Base-by-base conservation (phyloP, 1,140 invertebrate species). In the Drosophila willistoni region DNA sequence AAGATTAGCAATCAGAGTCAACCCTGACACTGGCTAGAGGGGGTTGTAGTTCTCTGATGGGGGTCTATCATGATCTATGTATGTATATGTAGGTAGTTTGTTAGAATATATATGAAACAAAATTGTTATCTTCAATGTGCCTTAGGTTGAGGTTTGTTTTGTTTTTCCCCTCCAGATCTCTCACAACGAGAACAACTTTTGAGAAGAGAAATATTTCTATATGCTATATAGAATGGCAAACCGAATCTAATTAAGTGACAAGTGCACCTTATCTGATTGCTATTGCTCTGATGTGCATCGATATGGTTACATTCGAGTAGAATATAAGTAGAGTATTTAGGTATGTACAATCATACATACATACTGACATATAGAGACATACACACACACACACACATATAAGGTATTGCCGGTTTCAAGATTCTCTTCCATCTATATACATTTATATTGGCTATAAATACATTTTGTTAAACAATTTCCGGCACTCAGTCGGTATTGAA, bases 181-280 rank as follows among this genome's bases (percentile, higher is more conserved):
- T 47, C 44, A 7, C n/a, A 29, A 25, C 7, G 36, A 17, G 42
- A 62, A 7, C 25, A 22, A 47, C 14, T 47, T 47, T 29, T 29
- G 44, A 22, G 44, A 54, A 14, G 19, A 13, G 36, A 39, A 13
- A 39, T 39, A 39, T 39, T 39, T 13, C 33, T 34, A 72, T 60
- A 62, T 22, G 69, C 66, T 66, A 25, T 22, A 51, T 51, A 7
- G 13, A 51, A 51, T 22, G 17, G 44, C 17, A 22, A 51, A 51
- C 9, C n/a, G 78, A 72, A 81, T 76, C 79, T 79, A 85, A 85
- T 85, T 86, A 82, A 73, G 71, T 74, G 66, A 81, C 82, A 85
- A 85, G 75, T 79, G 79, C 68, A 86, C 82, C 83, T 85, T 85
- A 86, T 85, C 82, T 85, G 82, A 86, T 86, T 66, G 68, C 44